These are phyloP conservation scores for Alsophila aescularia DNA, from an alignment of 2,888 invertebrate genomes.

Conservation along the genomic window DNA sequence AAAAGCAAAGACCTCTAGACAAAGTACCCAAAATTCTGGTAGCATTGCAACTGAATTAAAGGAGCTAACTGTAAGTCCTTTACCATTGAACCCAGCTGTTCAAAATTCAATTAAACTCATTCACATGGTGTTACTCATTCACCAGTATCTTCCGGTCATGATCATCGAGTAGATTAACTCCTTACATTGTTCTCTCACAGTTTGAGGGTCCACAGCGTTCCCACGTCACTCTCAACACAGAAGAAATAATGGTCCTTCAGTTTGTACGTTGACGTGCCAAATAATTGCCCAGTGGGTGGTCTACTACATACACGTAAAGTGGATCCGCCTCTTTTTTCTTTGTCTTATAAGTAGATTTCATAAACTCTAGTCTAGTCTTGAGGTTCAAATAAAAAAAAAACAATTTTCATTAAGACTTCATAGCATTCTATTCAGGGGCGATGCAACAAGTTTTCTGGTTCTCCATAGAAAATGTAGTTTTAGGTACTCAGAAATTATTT, in stretches of 20 bases:
- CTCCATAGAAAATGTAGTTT: too few relatives aligned
- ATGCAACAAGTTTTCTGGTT: too few relatives aligned
- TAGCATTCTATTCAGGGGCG: too few relatives aligned
- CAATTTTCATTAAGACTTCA: too few relatives aligned
- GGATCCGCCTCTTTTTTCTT: slow-evolving; percentile 28
- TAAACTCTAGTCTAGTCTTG: too few relatives aligned
- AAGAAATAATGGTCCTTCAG: slow-evolving; percentile 17
- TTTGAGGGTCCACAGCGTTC: slow-evolving; percentile 40
- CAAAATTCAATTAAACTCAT: neutral
- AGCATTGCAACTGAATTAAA: too few relatives aligned
- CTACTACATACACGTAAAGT: slow-evolving; percentile 43
- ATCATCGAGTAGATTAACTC: slow-evolving; percentile 16
- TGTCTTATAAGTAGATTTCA: slow-evolving; percentile 13
- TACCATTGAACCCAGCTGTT: neutral
- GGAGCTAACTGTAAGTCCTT: too few relatives aligned
- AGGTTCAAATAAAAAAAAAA: too few relatives aligned
- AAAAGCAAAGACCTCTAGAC: too few relatives aligned
- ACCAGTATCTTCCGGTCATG: slow-evolving; percentile 17
- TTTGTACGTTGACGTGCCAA: slow-evolving; percentile 51
- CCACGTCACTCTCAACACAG: slow-evolving; percentile 46
- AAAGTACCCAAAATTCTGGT: too few relatives aligned
- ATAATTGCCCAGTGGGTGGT: slow-evolving; percentile 71
- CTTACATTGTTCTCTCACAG: slow-evolving; percentile 21
- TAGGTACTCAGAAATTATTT: too few relatives aligned
- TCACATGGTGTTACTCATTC: slow-evolving; percentile 1